phyloP scores from a whole-genome alignment of 2,888 invertebrate species.

The Fragum whitleyi region DNA sequence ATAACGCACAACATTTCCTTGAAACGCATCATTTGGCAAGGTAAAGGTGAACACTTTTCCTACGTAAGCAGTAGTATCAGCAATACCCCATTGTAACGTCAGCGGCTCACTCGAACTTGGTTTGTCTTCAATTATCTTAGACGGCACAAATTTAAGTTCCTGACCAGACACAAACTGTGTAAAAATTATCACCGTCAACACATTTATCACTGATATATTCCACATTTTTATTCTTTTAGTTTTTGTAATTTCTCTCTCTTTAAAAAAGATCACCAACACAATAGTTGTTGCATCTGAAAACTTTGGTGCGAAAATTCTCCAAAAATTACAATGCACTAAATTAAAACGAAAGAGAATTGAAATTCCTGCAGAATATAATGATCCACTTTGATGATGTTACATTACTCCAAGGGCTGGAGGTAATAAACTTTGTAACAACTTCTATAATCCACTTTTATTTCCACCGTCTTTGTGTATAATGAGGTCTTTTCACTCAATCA shows the following conservation, averaged over 20 bases:
- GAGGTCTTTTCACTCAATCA: not conserved
- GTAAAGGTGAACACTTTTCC: constrained; percentile 91
- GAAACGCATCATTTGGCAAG: constrained; percentile 90
- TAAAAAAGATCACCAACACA: not conserved
- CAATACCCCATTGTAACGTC: constrained; percentile 78
- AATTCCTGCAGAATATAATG: not conserved
- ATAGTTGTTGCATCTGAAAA: not conserved
- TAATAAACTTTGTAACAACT: not conserved
- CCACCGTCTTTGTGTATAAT: not conserved
- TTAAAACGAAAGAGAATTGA: constrained; percentile 4
- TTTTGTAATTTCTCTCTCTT: not conserved
- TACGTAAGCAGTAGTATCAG: constrained; percentile 87
- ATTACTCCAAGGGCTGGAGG: not conserved
- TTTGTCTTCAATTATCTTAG: not conserved
- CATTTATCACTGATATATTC: not conserved
- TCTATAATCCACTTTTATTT: not conserved
- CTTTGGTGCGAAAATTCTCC: not conserved
- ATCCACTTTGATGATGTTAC: not conserved
- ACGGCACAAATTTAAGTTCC: not conserved
- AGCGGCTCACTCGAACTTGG: constrained; percentile 60
- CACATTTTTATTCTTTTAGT: constrained; percentile 10
- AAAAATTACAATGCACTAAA: not conserved
- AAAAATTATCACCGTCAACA: not conserved
- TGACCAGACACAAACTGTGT: not conserved
- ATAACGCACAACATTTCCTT: constrained; percentile 89